Base-by-base conservation (phyloP, 2,888 invertebrate genomes). In the Heliconius ethilla region DNA sequence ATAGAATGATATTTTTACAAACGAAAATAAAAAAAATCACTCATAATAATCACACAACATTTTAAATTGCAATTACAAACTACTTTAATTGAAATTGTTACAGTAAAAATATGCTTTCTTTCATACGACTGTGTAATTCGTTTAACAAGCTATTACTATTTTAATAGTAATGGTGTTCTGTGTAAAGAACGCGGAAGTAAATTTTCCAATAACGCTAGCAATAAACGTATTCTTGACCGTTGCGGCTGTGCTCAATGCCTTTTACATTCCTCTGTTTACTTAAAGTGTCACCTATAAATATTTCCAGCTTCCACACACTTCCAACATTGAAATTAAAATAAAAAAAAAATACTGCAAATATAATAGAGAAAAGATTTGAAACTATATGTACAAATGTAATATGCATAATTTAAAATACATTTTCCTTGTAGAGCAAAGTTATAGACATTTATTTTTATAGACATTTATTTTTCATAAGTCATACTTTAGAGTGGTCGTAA, bases 121-220 rank as follows among this genome's bases (percentile, higher is more conserved):
- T 70, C 67, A 55, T 70, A 70, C 33, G 72, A 66, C 29, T 75
- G 70, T 76, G 33, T 55, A 75, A 65, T 67, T 40, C 25, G 40
- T 45, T 78, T 40, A 77, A 77, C 67, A 29, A 77, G 37, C 77
- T 69, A 76, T 78, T 78, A 79, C 76, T 78, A 79, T 79, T 78
- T 81, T 80, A 77, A 90, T 86, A 82, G 85, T 90, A 91, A 89
- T 89, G 87, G 90, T 87, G 85, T 83, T 85, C 83, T 82, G 84
- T 83, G 84, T 83, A 85, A 85, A 89, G 91, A 91, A 92, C 89
- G 91, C 92, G 91, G 91, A 91, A 92, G 88, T 85, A 85, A 87
- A 88, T 89, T 90, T 91, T 91, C 90, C 90, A 89, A 91, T 92
- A 92, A 90, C 89, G 86, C 89, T 87, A 87, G 89, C 88, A 89